Evolutionary conservation across 2,797 vertebrate genomes (phyloP).

Genomic region (Argentina silus): DNA sequence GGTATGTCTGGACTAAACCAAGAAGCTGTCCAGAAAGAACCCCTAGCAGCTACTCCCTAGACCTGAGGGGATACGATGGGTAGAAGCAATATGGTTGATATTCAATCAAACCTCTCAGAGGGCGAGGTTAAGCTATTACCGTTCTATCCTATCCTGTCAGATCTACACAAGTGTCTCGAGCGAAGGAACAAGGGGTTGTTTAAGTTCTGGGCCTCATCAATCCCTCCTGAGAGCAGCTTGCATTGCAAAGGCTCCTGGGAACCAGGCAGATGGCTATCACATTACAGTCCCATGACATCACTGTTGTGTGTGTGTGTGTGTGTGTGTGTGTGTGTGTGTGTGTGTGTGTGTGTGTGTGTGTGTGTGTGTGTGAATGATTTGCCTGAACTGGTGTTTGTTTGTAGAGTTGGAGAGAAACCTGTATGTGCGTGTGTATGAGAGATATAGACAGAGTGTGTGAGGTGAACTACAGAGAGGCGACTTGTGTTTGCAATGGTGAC

Average conservation of each 20-base stretch:
- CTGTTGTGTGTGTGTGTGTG: background rate
- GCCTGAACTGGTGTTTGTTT: too few species aligned
- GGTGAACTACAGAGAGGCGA: background rate
- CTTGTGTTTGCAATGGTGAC: background rate
- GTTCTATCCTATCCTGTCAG: too few species aligned
- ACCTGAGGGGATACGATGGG: too few species aligned
- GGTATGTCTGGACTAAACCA: too few species aligned
- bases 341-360: conserved; percentile 1
- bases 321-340: background rate
- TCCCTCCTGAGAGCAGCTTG: background rate
- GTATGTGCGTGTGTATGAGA: background rate
- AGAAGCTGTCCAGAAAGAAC: too few species aligned
- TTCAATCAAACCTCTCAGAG: too few species aligned
- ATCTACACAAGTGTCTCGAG: background rate
- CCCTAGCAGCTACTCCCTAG: too few species aligned
- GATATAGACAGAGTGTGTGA: background rate
- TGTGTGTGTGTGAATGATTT: background rate
- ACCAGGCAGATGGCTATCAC: conserved; percentile 1
- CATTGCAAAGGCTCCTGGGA: background rate
- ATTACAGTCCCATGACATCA: conserved; percentile 24
- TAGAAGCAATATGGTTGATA: too few species aligned
- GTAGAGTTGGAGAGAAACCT: too few species aligned
- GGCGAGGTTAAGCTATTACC: too few species aligned
- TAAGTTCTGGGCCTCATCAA: too few species aligned
- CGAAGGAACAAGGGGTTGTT: too few species aligned